These are phyloP conservation scores for Lithobates pipiens DNA, from an alignment of 2,797 vertebrate genomes.

Conservation along the genomic window DNA sequence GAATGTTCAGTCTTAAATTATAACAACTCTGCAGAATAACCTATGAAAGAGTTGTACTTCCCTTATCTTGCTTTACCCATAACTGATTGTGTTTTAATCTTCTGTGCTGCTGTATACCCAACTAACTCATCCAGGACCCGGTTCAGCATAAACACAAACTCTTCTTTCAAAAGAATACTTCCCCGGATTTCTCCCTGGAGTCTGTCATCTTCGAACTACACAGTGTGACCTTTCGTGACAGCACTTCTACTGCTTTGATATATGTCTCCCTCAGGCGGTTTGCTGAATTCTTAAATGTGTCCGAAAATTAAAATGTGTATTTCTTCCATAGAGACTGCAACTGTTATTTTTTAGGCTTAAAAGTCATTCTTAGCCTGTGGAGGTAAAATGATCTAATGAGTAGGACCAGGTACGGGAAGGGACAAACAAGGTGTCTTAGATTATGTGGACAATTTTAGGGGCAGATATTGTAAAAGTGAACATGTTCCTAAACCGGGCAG, in stretches of 20 bases:
- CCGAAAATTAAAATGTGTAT: conserved; percentile 45
- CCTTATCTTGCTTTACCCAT: no score
- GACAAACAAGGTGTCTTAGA: neutral
- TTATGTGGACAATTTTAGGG: neutral
- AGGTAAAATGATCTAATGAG: neutral
- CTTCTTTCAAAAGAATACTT: conserved; percentile 24
- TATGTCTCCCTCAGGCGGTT: conserved; percentile 45
- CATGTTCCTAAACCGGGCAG: neutral
- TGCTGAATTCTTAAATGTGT: conserved; percentile 43
- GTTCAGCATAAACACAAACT: conserved; percentile 39
- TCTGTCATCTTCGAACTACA: conserved; percentile 47
- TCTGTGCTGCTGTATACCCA: neutral
- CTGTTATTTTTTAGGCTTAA: neutral
- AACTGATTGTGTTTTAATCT: neutral
- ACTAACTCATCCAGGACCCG: conserved; percentile 14
- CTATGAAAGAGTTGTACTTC: no score
- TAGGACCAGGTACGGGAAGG: neutral
- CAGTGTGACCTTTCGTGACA: conserved; percentile 49
- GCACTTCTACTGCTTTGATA: conserved; percentile 37
- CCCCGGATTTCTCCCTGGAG: conserved; percentile 30
- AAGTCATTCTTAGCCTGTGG: neutral
- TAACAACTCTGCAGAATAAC: no score
- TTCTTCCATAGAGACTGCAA: conserved; percentile 4
- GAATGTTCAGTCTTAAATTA: no score
- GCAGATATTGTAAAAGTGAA: neutral